These are phyloP conservation scores for Serripes groenlandicus DNA, from an alignment of 2,888 invertebrate genomes.

Conservation along the genomic window DNA sequence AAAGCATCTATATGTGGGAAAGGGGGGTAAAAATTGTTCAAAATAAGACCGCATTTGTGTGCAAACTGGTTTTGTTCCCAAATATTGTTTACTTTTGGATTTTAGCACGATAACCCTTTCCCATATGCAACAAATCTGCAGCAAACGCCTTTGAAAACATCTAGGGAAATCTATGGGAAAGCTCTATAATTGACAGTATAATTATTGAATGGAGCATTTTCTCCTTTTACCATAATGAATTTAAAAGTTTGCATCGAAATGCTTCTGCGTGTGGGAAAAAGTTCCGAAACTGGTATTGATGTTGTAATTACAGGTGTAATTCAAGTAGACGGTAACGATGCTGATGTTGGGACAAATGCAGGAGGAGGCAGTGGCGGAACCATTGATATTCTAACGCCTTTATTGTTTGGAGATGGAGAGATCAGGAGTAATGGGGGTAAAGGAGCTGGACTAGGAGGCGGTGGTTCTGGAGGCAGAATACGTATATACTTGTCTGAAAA, in stretches of 20 bases:
- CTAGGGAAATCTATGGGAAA: too few species aligned
- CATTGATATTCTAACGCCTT: conserved; percentile 56
- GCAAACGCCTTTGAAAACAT: too few species aligned
- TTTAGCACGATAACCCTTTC: too few species aligned
- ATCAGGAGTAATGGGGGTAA: conserved; percentile 71
- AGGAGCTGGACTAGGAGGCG: conserved; percentile 71
- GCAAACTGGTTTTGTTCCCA: too few species aligned
- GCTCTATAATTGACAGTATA: too few species aligned
- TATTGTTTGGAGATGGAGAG: conserved; percentile 68
- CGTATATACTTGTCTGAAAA: conserved; percentile 47
- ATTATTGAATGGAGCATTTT: neutral
- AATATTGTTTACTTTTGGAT: too few species aligned
- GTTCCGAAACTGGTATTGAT: too few species aligned
- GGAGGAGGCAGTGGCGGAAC: conserved; percentile 79
- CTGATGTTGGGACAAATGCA: conserved; percentile 61
- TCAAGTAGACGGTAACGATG: conserved; percentile 68
- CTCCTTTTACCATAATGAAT: neutral
- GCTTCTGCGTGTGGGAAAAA: too few species aligned
- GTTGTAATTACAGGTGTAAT: conserved; percentile 66
- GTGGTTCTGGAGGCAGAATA: conserved; percentile 78
- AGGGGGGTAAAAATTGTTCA: too few species aligned
- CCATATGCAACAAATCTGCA: too few species aligned
- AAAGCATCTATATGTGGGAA: neutral
- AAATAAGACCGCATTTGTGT: too few species aligned
- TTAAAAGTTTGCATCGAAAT: too few species aligned